A percentile compares a stretch with the other conserved stretches of the same genome.
phyloP scores from a whole-genome alignment of 2,888 invertebrate genomes.

The Lepidocyrtoides sp. region DNA sequence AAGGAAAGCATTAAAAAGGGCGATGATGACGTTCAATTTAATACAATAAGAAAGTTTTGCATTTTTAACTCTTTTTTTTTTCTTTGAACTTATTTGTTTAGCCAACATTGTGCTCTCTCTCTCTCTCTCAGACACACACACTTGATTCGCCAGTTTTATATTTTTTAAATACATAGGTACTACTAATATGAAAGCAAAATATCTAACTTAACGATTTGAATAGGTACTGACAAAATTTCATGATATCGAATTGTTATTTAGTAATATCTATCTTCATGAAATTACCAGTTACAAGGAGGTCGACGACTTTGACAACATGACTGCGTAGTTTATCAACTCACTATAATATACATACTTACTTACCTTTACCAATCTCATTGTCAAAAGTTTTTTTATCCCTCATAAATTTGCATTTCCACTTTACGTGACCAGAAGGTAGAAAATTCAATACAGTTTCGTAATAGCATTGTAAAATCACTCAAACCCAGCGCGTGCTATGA shows the following conservation, averaged over 20 bases:
- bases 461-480: too few relatives aligned
- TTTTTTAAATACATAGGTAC: too few relatives aligned
- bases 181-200: too few relatives aligned
- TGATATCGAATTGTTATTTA: too few relatives aligned
- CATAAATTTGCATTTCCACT: slow-evolving; percentile 48
- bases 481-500: too few relatives aligned
- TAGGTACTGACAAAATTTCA: too few relatives aligned
- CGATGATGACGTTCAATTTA: background rate
- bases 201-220: too few relatives aligned
- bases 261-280: too few relatives aligned
- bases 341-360: too few relatives aligned
- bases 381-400: background rate
- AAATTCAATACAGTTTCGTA: background rate
- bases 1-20: background rate
- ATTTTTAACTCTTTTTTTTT: background rate
- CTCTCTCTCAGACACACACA: too few relatives aligned
- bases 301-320: slow-evolving; percentile 41
- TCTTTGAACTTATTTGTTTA: background rate
- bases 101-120: too few relatives aligned
- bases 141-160: too few relatives aligned
- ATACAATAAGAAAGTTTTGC: background rate
- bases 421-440: slow-evolving; percentile 41
- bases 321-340: background rate
- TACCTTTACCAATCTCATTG: background rate
- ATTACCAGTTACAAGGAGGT: slow-evolving; percentile 38